Percentiles rank a stretch among this genome's conserved stretches.
Conservation (phyloP, 2,113 vertebrate genomes). For the Ochotona curzoniae region DNA sequence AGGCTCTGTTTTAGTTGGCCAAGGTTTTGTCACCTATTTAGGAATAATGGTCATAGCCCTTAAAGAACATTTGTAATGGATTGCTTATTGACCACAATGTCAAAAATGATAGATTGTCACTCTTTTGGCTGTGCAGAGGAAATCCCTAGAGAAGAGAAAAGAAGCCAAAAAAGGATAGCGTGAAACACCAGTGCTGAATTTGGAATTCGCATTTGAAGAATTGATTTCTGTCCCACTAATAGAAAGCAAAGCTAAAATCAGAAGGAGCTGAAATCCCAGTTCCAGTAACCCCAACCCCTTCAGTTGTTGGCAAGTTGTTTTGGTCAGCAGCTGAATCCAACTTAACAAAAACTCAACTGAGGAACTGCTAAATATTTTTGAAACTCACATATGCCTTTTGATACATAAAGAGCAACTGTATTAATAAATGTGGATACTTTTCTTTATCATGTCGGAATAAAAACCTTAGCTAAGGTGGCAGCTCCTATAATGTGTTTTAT, state of each 20-base stretch:
- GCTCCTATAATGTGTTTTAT: conserved; percentile 39
- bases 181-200: conserved; percentile 36
- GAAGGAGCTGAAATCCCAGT: neutral
- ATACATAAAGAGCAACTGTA: conserved; percentile 63
- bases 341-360: conserved; percentile 55
- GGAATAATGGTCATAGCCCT: conserved; percentile 47
- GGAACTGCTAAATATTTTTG: conserved; percentile 95
- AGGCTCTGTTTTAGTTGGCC: conserved; percentile 14
- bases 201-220: conserved; percentile 58
- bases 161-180: conserved; percentile 15
- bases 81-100: conserved; percentile 67
- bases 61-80: conserved; percentile 60
- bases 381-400: conserved; percentile 82
- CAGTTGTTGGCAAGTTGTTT: conserved; percentile 44
- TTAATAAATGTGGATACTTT: conserved; percentile 58
- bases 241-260: conserved; percentile 39
- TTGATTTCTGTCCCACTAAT: neutral
- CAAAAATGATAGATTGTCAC: conserved; percentile 53
- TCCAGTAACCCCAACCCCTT: neutral
- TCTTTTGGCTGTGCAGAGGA: conserved; percentile 26
- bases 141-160: conserved; percentile 55
- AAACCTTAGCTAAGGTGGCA: conserved; percentile 42
- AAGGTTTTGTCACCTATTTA: conserved; percentile 53
- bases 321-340: conserved; percentile 35
- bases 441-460: conserved; percentile 17